phyloP scores from a whole-genome alignment of 2,797 vertebrate species.

The Rhinogobio ventralis region DNA sequence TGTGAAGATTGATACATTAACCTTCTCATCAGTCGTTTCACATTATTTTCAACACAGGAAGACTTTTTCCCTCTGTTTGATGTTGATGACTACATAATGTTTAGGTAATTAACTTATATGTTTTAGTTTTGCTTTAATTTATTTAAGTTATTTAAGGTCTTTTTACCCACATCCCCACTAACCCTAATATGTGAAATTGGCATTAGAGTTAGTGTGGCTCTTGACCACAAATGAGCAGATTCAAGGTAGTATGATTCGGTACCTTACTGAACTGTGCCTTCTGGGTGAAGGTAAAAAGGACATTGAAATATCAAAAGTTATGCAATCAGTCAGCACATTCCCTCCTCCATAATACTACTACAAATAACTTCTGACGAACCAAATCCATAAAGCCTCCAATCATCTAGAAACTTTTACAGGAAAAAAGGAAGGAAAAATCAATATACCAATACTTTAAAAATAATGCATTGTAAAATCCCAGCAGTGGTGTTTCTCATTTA shows the following conservation, averaged over 20 bases:
- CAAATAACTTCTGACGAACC: background rate
- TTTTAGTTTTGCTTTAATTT: background rate
- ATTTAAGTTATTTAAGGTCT: background rate
- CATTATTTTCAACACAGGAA: background rate
- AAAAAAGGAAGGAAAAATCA: background rate
- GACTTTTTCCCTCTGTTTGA: background rate
- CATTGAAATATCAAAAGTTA: background rate
- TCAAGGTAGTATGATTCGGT: background rate
- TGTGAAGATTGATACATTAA: background rate
- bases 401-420: conserved; percentile 15
- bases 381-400: conserved; percentile 18
- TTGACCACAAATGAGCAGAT: background rate
- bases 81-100: background rate
- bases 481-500: background rate
- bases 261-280: background rate
- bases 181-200: background rate
- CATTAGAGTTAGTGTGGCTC: background rate
- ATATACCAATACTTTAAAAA: conserved; percentile 20
- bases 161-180: background rate
- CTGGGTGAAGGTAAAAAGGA: background rate
- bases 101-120: background rate
- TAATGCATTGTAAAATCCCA: conserved; percentile 7
- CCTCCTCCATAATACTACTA: background rate
- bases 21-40: background rate
- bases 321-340: background rate